Percentiles rank a stretch among this genome's conserved stretches.
Evolutionary conservation across 2,113 vertebrate genomes (phyloP).

Genomic region (Bos javanicus): DNA sequence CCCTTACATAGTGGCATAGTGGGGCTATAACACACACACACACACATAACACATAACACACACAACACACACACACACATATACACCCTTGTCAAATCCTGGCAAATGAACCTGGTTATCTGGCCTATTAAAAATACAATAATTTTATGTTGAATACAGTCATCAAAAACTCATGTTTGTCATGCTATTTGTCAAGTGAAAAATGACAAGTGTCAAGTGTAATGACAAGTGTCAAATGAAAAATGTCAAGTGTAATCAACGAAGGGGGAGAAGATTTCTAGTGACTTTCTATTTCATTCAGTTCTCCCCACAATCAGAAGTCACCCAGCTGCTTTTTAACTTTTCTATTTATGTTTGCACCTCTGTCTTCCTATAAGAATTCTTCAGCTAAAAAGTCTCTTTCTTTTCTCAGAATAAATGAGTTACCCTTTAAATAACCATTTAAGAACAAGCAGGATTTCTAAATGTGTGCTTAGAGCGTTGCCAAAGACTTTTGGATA

Average conservation of each 20-base stretch:
- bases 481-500: background rate
- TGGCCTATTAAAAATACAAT: background rate
- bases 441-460: constrained; percentile 26
- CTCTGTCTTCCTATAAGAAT: background rate
- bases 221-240: background rate
- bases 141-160: background rate
- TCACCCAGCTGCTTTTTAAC: constrained; percentile 13
- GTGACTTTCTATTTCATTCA: background rate
- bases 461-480: background rate
- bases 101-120: background rate
- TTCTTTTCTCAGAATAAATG: constrained; percentile 27
- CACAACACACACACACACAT: background rate
- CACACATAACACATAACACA: background rate
- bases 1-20: background rate
- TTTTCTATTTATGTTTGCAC: constrained; percentile 8
- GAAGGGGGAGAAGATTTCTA: background rate
- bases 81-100: background rate
- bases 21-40: background rate
- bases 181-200: background rate
- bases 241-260: background rate
- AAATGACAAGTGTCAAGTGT: background rate
- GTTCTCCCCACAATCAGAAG: background rate
- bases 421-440: background rate
- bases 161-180: background rate
- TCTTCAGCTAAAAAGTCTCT: background rate